Percentiles rank a stretch among this genome's conserved stretches.
Conservation (phyloP, 2,888 invertebrate species). For the Thelaira solivaga region DNA sequence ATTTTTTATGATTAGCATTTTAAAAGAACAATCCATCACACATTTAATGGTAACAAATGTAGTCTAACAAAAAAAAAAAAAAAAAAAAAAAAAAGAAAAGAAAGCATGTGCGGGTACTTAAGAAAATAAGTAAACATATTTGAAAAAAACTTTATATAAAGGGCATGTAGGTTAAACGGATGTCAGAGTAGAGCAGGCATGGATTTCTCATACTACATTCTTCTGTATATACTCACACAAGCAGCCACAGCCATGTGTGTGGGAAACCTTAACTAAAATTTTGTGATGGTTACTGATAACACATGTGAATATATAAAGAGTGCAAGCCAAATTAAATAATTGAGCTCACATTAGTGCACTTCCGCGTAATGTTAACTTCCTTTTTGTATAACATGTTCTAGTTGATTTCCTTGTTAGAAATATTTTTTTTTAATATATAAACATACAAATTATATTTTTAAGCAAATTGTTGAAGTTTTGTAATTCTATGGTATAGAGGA, state of each 20-base stretch:
- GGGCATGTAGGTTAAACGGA: slow-evolving; percentile 31
- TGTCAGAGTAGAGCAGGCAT: background rate
- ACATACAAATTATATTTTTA: no score
- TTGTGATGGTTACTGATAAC: slow-evolving; percentile 31
- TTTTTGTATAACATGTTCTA: slow-evolving; percentile 36
- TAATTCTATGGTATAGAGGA: no score
- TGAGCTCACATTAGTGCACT: slow-evolving; percentile 62
- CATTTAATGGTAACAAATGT: no score
- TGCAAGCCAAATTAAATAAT: slow-evolving; percentile 59
- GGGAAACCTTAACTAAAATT: background rate
- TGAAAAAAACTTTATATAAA: no score
- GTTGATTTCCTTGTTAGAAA: slow-evolving; percentile 2
- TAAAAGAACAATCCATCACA: no score
- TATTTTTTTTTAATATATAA: no score
- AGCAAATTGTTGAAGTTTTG: no score
- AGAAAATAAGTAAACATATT: no score
- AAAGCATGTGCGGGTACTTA: no score
- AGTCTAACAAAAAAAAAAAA: no score
- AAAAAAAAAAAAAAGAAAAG: no score
- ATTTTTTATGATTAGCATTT: no score
- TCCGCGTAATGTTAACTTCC: slow-evolving; percentile 61
- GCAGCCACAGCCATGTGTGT: background rate
- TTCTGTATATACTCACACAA: background rate
- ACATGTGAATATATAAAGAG: slow-evolving; percentile 4
- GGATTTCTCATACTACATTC: background rate